Evolutionary conservation across 2,797 vertebrate species (phyloP), one percentile per base, ranked within the genome.

Genomic region (Vespertilio murinus): DNA sequence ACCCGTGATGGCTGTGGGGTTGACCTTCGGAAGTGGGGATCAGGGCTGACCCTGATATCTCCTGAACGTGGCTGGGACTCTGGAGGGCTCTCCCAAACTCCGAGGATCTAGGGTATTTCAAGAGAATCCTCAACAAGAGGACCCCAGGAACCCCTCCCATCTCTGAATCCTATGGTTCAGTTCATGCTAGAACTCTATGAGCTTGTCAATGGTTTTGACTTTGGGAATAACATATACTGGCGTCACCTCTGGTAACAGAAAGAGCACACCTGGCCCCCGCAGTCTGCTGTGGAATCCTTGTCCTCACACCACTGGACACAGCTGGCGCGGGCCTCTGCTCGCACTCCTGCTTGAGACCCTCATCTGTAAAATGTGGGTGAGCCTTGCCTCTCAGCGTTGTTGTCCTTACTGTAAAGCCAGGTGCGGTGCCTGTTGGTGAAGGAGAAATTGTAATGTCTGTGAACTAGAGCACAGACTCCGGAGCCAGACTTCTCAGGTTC

Each of bases 241-340:
- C 33, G 87, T 61, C 30, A 73, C 77, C 33, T 52, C 47, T 11
- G 25, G 13, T 23, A 42, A 64, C 22, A 59, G 59, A 22, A 54
- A 54, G 8, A n/a, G 30, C 12, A 22, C 65, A 14, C 1, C 25
- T 42, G 35, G 3, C 12, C 22, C 56, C 28, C 18, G 4, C 38
- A 2, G 23, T 14, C 4, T 10, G 23, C 30, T 18, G 23, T 2
- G 0, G n/a, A 18, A 11, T 5, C 7, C 3, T 23, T 0, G 2
- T 1, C 52, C 59, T 35, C 17, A 9, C 22, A 0, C 1, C 0
- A 13, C 22, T 0, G 23, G 56, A 1, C 8, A 0, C 14, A 12
- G 59, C 84, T 0, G 0, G 33, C 17, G 3, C 45, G 49, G 14
- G 2, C 42, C 79, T 85, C 35, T 54, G 49, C n/a, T 33, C 33